A percentile compares a stretch with the other conserved stretches of the same genome.
These are phyloP conservation scores for Parazoanthus darwini DNA, from an alignment of 92 coral and sea anemone species.

Conservation along the genomic window DNA sequence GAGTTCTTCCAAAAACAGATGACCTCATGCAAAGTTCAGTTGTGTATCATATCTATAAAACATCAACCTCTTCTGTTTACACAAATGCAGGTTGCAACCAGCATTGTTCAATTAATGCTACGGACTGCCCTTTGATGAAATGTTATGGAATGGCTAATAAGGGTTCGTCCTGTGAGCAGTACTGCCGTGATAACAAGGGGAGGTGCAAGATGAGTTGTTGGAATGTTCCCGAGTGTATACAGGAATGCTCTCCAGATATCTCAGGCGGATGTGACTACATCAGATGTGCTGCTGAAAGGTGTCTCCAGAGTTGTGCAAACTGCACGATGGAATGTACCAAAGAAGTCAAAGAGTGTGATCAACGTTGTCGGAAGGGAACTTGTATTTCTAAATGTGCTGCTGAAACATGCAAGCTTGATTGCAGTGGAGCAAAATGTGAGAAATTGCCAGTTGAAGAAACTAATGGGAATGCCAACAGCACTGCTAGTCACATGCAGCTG, in stretches of 20 bases:
- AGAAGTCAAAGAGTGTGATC: slow-evolving; percentile 11
- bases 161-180: slow-evolving; percentile 9
- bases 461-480: not conserved
- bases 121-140: slow-evolving; percentile 17
- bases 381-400: slow-evolving; percentile 9
- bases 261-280: slow-evolving; percentile 19
- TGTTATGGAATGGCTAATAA: slow-evolving; percentile 21
- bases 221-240: not conserved
- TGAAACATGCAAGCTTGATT: not conserved
- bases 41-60: too few relatives aligned
- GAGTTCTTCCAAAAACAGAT: too few relatives aligned
- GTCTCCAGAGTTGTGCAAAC: slow-evolving; percentile 16
- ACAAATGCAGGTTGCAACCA: slow-evolving; percentile 19
- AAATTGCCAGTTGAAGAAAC: not conserved
- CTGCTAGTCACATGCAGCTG: not conserved
- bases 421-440: slow-evolving; percentile 2
- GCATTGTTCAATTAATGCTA: slow-evolving; percentile 13
- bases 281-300: not conserved
- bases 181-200: slow-evolving; percentile 4
- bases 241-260: not conserved
- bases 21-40: too few relatives aligned
- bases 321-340: slow-evolving; percentile 36
- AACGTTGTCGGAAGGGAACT: not conserved
- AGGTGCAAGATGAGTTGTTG: slow-evolving; percentile 26
- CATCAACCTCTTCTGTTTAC: not conserved